Percentiles rank a stretch among this genome's conserved stretches.
phyloP scores from a whole-genome alignment of 2,888 invertebrate species.

The Synergus umbraculus region DNA sequence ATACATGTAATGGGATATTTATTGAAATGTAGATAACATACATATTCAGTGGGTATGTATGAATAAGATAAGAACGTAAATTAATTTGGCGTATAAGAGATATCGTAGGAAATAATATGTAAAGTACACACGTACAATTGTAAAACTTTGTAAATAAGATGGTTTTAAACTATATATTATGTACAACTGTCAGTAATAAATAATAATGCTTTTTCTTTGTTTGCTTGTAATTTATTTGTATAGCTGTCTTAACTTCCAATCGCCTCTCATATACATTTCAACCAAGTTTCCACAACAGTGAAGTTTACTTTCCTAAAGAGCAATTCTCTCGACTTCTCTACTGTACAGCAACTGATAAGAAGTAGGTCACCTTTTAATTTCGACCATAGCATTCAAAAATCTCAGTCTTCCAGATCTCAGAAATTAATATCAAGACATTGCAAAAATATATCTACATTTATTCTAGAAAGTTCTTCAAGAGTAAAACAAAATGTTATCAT shows the following conservation, averaged over 20 bases:
- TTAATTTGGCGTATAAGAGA: too few relatives aligned
- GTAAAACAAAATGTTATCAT: background rate
- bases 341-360: background rate
- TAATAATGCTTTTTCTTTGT: background rate
- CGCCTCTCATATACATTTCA: background rate
- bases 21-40: too few relatives aligned
- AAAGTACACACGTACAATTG: too few relatives aligned
- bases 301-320: background rate
- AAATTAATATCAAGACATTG: conserved; percentile 2
- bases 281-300: conserved; percentile 1
- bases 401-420: background rate
- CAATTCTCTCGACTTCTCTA: background rate
- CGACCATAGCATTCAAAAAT: background rate
- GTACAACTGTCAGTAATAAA: background rate
- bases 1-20: too few relatives aligned
- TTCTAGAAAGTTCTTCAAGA: background rate
- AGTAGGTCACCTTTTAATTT: background rate
- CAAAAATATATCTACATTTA: background rate
- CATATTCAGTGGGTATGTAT: too few relatives aligned
- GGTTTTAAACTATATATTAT: too few relatives aligned
- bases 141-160: too few relatives aligned
- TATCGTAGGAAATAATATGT: too few relatives aligned
- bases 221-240: background rate
- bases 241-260: background rate
- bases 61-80: too few relatives aligned